Evolutionary conservation across 2,888 invertebrate genomes (phyloP).

Genomic region (Neelides folsomi): DNA sequence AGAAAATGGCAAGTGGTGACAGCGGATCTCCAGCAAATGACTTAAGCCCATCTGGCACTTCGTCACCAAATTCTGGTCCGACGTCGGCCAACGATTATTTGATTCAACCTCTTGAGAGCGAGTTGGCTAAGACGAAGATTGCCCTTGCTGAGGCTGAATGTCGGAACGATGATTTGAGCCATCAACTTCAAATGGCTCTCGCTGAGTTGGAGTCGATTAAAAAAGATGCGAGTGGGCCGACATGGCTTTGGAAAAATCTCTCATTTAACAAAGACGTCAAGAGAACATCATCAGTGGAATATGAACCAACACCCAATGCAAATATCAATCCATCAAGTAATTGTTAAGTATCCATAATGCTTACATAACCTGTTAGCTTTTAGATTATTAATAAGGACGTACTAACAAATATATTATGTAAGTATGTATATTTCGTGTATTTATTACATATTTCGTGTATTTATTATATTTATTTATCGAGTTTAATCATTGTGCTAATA

Average conservation of each 20-base stretch:
- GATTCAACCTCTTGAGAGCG: slow-evolving; percentile 80
- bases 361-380: too few relatives aligned
- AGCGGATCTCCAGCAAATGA: neutral
- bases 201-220: slow-evolving; percentile 20
- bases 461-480: too few relatives aligned
- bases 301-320: too few relatives aligned
- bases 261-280: slow-evolving; percentile 19
- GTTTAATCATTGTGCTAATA: too few relatives aligned
- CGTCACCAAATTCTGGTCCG: neutral
- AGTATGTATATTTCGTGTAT: too few relatives aligned
- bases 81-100: slow-evolving; percentile 4
- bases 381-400: too few relatives aligned
- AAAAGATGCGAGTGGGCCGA: slow-evolving; percentile 6
- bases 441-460: too few relatives aligned
- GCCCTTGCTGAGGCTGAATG: slow-evolving; percentile 95
- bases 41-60: neutral
- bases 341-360: too few relatives aligned
- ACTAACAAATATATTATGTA: too few relatives aligned
- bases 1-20: slow-evolving; percentile 14
- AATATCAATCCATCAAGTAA: too few relatives aligned
- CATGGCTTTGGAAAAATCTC: slow-evolving; percentile 29
- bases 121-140: slow-evolving; percentile 90
- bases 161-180: slow-evolving; percentile 39
- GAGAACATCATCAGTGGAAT: slow-evolving; percentile 1
- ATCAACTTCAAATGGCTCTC: slow-evolving; percentile 17